Evolutionary conservation across 2,888 invertebrate species (phyloP).

Genomic region (Sepioteuthis lessoniana): DNA sequence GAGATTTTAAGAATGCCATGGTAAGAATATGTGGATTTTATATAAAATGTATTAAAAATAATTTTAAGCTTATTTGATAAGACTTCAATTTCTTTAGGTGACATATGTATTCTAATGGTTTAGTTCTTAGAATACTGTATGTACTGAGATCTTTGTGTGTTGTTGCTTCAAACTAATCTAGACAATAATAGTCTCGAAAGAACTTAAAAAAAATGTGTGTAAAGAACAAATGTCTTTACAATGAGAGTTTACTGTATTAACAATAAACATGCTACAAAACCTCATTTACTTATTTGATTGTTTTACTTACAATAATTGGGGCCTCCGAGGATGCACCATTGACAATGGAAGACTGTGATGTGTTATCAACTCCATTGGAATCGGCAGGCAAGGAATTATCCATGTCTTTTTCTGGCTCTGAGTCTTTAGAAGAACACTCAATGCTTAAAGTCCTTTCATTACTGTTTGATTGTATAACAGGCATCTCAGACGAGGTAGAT

Average conservation of each 20-base stretch:
- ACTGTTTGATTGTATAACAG: conserved; percentile 55
- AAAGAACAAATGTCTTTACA: too few relatives aligned
- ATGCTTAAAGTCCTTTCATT: conserved; percentile 51
- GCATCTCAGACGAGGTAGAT: conserved; percentile 62
- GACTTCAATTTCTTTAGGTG: too few relatives aligned
- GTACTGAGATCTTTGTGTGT: too few relatives aligned
- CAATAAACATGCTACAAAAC: not conserved
- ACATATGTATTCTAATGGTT: too few relatives aligned
- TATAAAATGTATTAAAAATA: too few relatives aligned
- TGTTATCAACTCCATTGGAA: conserved; percentile 34
- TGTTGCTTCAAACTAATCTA: too few relatives aligned
- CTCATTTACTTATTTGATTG: not conserved
- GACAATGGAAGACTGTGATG: conserved; percentile 6
- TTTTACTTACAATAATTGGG: conserved; percentile 36
- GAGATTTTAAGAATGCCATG: too few relatives aligned
- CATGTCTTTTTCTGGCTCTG: conserved; percentile 40
- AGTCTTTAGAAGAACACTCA: conserved; percentile 36
- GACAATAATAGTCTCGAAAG: too few relatives aligned
- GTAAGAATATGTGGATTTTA: too few relatives aligned
- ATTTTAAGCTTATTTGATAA: too few relatives aligned
- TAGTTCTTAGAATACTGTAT: too few relatives aligned
- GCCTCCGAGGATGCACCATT: conserved; percentile 35
- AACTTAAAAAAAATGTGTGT: too few relatives aligned
- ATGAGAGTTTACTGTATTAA: not conserved
- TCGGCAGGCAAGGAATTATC: conserved; percentile 37